Base-by-base conservation (phyloP, 2,888 invertebrate genomes). In the Dysmachus trigonus region DNA sequence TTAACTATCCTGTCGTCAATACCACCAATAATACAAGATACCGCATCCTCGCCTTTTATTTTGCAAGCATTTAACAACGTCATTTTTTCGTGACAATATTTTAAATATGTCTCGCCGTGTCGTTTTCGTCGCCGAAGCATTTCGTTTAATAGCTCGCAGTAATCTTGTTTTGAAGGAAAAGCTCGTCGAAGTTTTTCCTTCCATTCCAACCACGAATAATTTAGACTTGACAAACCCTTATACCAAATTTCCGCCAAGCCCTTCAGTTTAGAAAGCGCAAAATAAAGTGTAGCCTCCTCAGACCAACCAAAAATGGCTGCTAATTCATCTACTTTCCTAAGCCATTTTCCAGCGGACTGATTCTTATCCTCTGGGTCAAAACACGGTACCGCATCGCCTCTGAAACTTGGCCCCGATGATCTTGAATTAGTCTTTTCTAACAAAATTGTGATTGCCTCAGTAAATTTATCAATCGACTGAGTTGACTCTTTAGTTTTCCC, bases 11-110 rank as follows among this genome's bases (percentile, higher is more conserved):
- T 72, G 62, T 87, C 87, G 0, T 85, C 74, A n/a, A 87, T 47
- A n/a, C 85, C 85, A 10, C 81, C 85, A 22, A 85, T 79, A 5
- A 87, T 30, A 41, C 85, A 87, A 0, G 87, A 87, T 8, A 87
- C 83, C 15, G 87, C 85, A 31, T 85, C 47, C 38, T 51, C 35
- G 18, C 87, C 87, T 18, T 8, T 53, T 10, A 86, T 85, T 8
- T 47, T 41, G 35, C 79, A 79, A 22, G 79, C 79, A 27, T 79
- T 79, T 41, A 79, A 41, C 1, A 79, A n/a, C 0, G 22, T 47
- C 38, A 79, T 27, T 7, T 79, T 79, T 41, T 41, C 41, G 8
- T 79, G 18, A 41, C 7, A 79, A 22, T 79, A 79, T 22, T 41
- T 79, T 10, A 18, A 22, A 13, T 79, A 79, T 2, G 79, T 79